Evolutionary conservation across 2,888 invertebrate genomes (phyloP).

Genomic region (Argyresthia goedartella): DNA sequence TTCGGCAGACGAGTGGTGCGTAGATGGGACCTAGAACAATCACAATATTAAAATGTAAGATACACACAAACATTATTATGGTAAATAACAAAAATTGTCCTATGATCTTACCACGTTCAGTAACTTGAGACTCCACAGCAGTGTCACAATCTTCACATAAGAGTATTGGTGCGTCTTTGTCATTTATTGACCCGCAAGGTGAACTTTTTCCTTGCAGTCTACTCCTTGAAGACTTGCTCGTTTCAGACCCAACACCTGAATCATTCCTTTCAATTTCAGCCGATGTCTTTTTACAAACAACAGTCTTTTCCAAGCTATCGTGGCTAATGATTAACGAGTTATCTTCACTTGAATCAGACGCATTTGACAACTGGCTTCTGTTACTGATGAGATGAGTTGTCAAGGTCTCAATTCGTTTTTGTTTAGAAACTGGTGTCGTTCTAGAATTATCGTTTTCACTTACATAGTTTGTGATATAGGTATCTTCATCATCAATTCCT

Average conservation of each 20-base stretch:
- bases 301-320: conserved; percentile 67
- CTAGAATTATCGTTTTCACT: conserved; percentile 67
- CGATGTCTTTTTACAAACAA: conserved; percentile 69
- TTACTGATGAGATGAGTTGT: conserved; percentile 72
- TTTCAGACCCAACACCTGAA: conserved; percentile 93
- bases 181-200: conserved; percentile 54
- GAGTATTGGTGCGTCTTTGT: conserved; percentile 74
- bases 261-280: conserved; percentile 92
- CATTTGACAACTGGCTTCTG: conserved; percentile 82
- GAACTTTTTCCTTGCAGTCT: conserved; percentile 74
- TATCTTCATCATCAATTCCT: conserved; percentile 78
- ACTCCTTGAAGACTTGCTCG: conserved; percentile 87
- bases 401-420: conserved; percentile 32
- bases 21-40: conserved; percentile 73
- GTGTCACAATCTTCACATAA: conserved; percentile 91
- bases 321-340: conserved; percentile 77
- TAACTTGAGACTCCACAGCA: conserved; percentile 80
- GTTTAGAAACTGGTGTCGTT: conserved; percentile 19
- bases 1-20: conserved; percentile 86
- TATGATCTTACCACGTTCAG: conserved; percentile 68
- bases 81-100: not conserved
- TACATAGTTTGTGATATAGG: conserved; percentile 75
- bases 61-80: not conserved
- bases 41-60: conserved; percentile 1
- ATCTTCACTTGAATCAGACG: conserved; percentile 90